Evolutionary conservation across 2,797 vertebrate genomes (phyloP).

Genomic region (Eremophila alpestris): DNA sequence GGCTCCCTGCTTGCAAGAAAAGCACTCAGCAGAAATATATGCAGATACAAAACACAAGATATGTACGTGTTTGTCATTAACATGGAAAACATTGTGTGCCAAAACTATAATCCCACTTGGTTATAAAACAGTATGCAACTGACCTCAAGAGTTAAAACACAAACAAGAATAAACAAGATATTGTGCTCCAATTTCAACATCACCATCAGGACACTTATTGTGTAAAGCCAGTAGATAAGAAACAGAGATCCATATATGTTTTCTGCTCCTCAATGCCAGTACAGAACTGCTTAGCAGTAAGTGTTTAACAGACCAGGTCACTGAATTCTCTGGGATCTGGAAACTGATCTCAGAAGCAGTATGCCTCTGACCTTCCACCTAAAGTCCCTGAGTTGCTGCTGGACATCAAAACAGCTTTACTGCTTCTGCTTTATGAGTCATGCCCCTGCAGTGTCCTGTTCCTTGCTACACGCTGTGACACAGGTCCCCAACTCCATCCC

Average conservation of each 20-base stretch:
- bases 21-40: background rate
- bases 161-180: background rate
- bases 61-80: background rate
- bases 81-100: background rate
- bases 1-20: background rate
- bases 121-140: background rate
- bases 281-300: background rate
- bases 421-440: background rate
- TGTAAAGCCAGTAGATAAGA: background rate
- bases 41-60: background rate
- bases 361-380: background rate
- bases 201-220: background rate
- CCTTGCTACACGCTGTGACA: background rate
- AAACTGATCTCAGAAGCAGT: background rate
- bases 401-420: background rate
- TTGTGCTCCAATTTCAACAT: background rate
- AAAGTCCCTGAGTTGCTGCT: background rate
- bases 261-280: background rate
- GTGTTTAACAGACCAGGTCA: background rate
- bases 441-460: background rate
- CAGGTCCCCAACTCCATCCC: background rate
- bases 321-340: background rate
- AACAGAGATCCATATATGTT: background rate
- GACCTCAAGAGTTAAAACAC: background rate
- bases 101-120: background rate